Evolutionary conservation across 2,888 invertebrate species (phyloP).

Genomic region (Pachliopta kotzebuea): DNA sequence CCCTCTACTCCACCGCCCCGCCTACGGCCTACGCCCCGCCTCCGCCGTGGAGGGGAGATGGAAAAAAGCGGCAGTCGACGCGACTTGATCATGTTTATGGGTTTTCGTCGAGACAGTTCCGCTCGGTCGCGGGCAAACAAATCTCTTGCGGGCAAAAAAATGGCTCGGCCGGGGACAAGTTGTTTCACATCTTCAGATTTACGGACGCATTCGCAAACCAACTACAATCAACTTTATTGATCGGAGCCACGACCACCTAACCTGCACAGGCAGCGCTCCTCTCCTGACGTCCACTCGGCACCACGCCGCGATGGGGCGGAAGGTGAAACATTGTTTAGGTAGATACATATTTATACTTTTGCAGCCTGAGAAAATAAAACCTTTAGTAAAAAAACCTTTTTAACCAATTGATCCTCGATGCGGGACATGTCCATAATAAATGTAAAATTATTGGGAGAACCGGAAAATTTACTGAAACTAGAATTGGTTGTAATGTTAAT

Average conservation of each 20-base stretch:
- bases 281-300: constrained; percentile 16
- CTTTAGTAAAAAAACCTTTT: too few species aligned
- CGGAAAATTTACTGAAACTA: too few species aligned
- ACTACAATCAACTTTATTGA: constrained; percentile 48
- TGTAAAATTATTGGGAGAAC: too few species aligned
- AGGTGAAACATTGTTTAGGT: constrained; percentile 19
- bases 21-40: constrained; percentile 53
- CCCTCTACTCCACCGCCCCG: constrained; percentile 49
- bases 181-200: constrained; percentile 77
- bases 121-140: constrained; percentile 73
- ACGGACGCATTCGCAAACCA: constrained; percentile 57
- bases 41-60: constrained; percentile 60
- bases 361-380: too few species aligned
- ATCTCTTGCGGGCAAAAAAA: constrained; percentile 77
- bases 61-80: constrained; percentile 73
- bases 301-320: constrained; percentile 14
- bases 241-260: constrained; percentile 24
- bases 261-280: constrained; percentile 3
- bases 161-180: constrained; percentile 72
- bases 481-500: too few species aligned
- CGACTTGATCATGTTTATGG: constrained; percentile 77
- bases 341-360: not conserved
- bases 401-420: too few species aligned
- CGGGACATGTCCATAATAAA: too few species aligned
- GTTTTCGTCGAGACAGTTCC: constrained; percentile 75